A percentile compares a stretch with the other conserved stretches of the same genome.
Evolutionary conservation across 2,113 vertebrate species (phyloP).

Genomic region (Tachuris rubrigastra): DNA sequence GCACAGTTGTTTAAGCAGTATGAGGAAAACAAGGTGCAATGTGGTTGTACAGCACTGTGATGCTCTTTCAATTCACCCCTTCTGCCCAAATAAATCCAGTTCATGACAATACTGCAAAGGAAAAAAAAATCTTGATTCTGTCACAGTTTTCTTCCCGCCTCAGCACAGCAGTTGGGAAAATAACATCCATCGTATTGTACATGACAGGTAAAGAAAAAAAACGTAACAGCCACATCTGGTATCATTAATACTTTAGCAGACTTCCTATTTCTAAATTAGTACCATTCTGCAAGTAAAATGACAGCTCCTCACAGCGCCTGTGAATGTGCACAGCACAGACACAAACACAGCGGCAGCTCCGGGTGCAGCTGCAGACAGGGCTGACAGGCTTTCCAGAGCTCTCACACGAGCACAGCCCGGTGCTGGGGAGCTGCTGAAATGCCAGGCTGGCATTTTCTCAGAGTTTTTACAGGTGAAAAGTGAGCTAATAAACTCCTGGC

Average conservation of each 20-base stretch:
- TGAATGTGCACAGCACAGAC: background rate
- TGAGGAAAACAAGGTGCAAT: background rate
- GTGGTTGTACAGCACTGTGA: background rate
- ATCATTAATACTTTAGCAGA: conserved; percentile 68
- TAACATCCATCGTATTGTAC: background rate
- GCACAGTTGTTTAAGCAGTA: background rate
- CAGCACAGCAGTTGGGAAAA: background rate
- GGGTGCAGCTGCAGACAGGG: background rate
- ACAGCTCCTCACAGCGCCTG: conserved; percentile 36
- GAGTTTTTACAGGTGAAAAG: conserved; percentile 40
- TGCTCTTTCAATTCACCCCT: background rate
- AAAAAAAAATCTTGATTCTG: background rate
- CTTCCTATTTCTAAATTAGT: conserved; percentile 61
- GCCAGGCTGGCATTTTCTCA: conserved; percentile 10
- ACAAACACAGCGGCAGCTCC: background rate
- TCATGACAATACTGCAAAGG: background rate
- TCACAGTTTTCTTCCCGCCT: background rate
- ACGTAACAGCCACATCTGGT: conserved; percentile 52
- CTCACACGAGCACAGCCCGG: background rate
- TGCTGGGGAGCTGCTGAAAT: background rate
- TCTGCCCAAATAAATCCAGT: background rate
- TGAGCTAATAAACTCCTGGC: background rate
- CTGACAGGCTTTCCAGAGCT: conserved; percentile 11
- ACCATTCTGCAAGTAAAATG: conserved; percentile 48
- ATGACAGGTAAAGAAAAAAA: conserved; percentile 46